Conservation (phyloP, 2,113 vertebrate genomes). For the Hyla sarda region DNA sequence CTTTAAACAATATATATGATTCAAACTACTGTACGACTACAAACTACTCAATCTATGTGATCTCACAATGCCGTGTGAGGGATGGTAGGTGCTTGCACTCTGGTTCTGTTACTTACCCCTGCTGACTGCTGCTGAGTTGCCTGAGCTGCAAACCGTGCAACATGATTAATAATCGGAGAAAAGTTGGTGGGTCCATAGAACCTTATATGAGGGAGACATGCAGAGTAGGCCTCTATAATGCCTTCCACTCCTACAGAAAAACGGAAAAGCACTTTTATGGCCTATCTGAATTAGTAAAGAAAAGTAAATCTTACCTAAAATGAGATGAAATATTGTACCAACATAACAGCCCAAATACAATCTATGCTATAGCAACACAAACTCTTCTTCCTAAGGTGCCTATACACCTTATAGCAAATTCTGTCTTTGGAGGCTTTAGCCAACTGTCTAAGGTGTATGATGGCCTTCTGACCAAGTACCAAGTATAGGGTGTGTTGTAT, state of each 20-base stretch:
- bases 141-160: conserved; percentile 92
- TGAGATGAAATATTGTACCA: not conserved
- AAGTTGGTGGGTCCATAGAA: conserved; percentile 99
- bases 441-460: too few relatives aligned
- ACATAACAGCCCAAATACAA: not conserved
- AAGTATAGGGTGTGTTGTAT: too few relatives aligned
- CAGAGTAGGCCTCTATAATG: conserved; percentile 91
- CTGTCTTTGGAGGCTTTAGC: too few relatives aligned
- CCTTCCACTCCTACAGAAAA: conserved; percentile 87
- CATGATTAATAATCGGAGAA: conserved; percentile 93
- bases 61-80: not conserved
- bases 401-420: too few relatives aligned
- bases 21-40: too few relatives aligned
- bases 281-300: not conserved
- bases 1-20: too few relatives aligned
- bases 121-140: conserved; percentile 91
- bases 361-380: not conserved
- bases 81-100: not conserved
- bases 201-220: conserved; percentile 93
- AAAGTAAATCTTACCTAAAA: not conserved
- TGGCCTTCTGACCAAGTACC: too few relatives aligned
- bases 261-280: not conserved
- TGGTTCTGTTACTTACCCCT: conserved; percentile 73
- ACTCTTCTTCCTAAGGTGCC: not conserved
- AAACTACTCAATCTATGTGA: not conserved